phyloP scores from a whole-genome alignment of 2,113 vertebrate species.

The Aptenodytes forsteri region DNA sequence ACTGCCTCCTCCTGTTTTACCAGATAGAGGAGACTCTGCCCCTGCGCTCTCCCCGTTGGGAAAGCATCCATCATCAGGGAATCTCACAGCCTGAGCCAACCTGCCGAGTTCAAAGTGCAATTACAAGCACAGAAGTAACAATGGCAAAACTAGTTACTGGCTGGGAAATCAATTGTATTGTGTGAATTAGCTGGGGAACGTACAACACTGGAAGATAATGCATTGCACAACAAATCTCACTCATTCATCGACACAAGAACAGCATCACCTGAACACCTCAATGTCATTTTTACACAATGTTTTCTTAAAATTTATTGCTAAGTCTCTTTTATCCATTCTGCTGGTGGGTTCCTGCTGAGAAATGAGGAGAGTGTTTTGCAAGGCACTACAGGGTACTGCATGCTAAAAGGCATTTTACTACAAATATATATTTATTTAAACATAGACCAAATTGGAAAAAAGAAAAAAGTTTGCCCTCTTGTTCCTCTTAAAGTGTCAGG shows the following conservation, averaged over 20 bases:
- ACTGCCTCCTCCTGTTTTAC: not conserved
- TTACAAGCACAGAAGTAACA: not conserved
- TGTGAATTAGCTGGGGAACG: not conserved
- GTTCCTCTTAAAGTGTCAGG: not conserved
- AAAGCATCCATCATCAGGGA: not conserved
- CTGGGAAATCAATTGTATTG: not conserved
- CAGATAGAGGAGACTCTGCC: not conserved
- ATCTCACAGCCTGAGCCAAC: not conserved
- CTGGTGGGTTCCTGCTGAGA: not conserved
- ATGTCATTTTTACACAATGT: accelerated
- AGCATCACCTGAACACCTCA: not conserved
- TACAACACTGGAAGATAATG: not conserved
- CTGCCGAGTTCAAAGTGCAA: not conserved
- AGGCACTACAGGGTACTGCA: not conserved
- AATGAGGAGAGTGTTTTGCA: not conserved
- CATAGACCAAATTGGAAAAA: not conserved
- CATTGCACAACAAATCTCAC: not conserved
- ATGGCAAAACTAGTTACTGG: not conserved
- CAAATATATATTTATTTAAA: not conserved
- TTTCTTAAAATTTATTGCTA: not conserved
- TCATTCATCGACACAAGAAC: not conserved
- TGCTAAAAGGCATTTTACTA: not conserved
- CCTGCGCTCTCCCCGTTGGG: not conserved
- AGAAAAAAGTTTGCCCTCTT: not conserved
- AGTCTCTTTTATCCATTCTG: not conserved